These are phyloP conservation scores for Xiphorhynchus elegans DNA, from an alignment of 2,113 vertebrate species.

Conservation along the genomic window DNA sequence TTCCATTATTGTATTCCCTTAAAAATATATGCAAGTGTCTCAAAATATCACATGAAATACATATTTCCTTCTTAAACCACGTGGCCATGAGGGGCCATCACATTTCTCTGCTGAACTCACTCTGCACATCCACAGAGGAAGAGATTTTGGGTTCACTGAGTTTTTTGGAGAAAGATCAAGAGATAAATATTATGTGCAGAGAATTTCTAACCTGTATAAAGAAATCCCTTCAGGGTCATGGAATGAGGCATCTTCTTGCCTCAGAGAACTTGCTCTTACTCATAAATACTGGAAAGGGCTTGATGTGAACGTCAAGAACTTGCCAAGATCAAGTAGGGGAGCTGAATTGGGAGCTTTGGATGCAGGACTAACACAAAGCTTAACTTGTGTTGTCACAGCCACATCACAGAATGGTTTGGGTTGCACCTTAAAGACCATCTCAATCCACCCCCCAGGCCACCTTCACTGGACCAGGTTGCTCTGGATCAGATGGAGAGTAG, in stretches of 20 bases:
- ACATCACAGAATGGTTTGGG: background rate
- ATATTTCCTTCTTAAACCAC: background rate
- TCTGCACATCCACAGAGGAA: background rate
- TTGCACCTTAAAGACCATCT: background rate
- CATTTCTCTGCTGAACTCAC: background rate
- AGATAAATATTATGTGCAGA: background rate
- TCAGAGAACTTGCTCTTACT: background rate
- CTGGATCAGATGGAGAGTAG: background rate
- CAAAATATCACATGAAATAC: background rate
- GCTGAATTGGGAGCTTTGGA: background rate
- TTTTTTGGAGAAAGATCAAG: background rate
- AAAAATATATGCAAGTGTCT: accelerated
- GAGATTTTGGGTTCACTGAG: background rate
- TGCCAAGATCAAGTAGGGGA: background rate
- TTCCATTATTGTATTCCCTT: background rate
- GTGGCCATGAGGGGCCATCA: background rate
- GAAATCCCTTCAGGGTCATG: background rate
- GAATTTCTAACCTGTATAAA: background rate
- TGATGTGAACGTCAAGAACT: background rate
- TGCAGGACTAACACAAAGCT: accelerated
- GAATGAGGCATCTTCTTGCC: background rate
- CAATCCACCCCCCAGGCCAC: background rate
- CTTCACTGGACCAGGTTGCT: too few relatives aligned
- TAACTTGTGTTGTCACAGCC: background rate
- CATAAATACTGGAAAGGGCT: background rate